Evolutionary conservation across 1,140 invertebrate genomes (phyloP).

Genomic region (Pogonus chalceus): DNA sequence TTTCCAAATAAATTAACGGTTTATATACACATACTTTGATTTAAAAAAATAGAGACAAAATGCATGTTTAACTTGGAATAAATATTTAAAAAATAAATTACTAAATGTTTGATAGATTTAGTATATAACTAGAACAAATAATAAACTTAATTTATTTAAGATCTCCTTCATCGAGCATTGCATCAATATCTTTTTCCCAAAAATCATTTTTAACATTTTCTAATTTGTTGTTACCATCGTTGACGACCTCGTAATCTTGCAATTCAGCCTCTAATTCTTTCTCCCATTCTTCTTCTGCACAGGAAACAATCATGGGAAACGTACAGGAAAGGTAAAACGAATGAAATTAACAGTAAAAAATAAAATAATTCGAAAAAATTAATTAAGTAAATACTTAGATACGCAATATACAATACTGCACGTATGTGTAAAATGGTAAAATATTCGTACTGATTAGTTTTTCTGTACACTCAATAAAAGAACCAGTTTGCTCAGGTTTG

Average conservation of each 20-base stretch:
- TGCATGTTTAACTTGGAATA: no score
- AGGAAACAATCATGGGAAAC: constrained; percentile 25
- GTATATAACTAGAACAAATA: no score
- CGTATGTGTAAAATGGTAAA: constrained; percentile 15
- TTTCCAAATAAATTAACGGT: no score
- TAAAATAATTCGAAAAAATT: no score
- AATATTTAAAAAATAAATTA: no score
- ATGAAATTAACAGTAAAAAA: constrained; percentile 33
- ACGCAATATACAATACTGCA: constrained; percentile 13
- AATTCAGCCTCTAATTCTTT: constrained; percentile 84
- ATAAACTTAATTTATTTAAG: no score
- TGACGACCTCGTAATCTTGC: constrained; percentile 83
- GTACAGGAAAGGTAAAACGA: constrained; percentile 35
- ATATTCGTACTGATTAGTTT: constrained; percentile 11
- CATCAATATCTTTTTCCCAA: constrained; percentile 32
- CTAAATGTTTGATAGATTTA: no score
- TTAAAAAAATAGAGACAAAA: no score
- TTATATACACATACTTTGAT: no score
- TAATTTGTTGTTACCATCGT: constrained; percentile 33
- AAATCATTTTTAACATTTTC: constrained; percentile 21
- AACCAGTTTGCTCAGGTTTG: constrained; percentile 1
- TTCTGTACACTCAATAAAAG: constrained; percentile 15
- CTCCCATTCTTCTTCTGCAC: constrained; percentile 81
- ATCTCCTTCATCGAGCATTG: constrained; percentile 29
- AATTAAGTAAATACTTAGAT: no score